Evolutionary conservation across 1,140 invertebrate genomes (phyloP).

Genomic region (Heliconius hewitsoni): DNA sequence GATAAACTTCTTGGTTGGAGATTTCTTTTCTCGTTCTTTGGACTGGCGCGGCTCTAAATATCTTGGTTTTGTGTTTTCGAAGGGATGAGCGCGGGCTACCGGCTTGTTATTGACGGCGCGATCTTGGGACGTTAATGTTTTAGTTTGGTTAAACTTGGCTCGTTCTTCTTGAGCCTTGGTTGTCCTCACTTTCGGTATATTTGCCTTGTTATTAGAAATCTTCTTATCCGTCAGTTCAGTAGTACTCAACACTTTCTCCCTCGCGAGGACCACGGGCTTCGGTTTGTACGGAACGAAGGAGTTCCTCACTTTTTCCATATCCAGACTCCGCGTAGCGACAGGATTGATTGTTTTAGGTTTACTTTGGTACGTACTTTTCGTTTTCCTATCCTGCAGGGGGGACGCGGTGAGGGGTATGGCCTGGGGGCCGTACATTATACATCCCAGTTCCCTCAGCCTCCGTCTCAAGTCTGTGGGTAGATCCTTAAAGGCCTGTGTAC

Average conservation of each 20-base stretch:
- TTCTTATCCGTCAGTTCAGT: conserved; percentile 48
- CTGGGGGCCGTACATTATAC: conserved; percentile 63
- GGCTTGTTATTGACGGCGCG: conserved; percentile 36
- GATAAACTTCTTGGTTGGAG: conserved; percentile 41
- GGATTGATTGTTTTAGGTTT: conserved; percentile 25
- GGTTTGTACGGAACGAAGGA: conserved; percentile 65
- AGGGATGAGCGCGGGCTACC: conserved; percentile 35
- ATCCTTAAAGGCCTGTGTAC: conserved; percentile 63
- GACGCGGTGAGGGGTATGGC: conserved; percentile 41
- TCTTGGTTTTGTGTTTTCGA: conserved; percentile 58
- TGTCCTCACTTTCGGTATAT: conserved; percentile 59
- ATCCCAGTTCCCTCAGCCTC: conserved; percentile 64
- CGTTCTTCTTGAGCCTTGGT: conserved; percentile 72
- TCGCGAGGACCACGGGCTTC: conserved; percentile 45
- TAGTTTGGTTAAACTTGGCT: conserved; percentile 63
- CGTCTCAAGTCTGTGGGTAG: conserved; percentile 57
- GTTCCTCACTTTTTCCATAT: conserved; percentile 64
- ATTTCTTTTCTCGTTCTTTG: conserved; percentile 44
- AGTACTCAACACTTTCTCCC: conserved; percentile 46
- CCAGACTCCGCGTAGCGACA: conserved; percentile 44
- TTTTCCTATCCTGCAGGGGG: conserved; percentile 46
- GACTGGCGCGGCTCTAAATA: conserved; percentile 52
- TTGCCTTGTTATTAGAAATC: conserved; percentile 36
- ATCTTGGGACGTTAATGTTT: conserved; percentile 50
- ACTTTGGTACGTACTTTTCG: conserved; percentile 34